Conservation (phyloP, 2,113 vertebrate species). For the Gallinago jamesoni region DNA sequence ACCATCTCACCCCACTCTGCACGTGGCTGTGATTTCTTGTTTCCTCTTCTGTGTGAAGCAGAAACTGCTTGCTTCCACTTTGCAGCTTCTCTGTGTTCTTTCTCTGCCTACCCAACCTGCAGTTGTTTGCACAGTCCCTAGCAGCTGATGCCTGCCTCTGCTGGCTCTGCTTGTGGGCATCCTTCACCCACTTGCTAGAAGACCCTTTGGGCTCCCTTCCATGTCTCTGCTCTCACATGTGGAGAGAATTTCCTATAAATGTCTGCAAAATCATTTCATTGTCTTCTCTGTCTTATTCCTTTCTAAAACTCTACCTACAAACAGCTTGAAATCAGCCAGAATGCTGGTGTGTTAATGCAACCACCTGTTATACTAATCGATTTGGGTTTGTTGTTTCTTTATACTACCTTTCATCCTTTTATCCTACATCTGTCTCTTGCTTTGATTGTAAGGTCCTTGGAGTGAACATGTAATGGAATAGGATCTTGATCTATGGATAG, state of each 20-base stretch:
- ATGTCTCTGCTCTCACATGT: neutral
- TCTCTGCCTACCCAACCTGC: neutral
- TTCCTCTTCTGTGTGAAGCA: neutral
- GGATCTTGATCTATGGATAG: neutral
- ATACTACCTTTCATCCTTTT: neutral
- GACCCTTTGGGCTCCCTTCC: neutral
- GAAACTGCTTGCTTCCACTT: neutral
- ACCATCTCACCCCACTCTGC: neutral
- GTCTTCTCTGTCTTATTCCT: neutral
- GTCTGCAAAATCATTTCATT: neutral
- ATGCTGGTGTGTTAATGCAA: slow-evolving; percentile 27
- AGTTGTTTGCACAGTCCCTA: neutral
- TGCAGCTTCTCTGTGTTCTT: neutral
- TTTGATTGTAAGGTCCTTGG: neutral
- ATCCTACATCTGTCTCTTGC: neutral
- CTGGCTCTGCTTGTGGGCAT: neutral
- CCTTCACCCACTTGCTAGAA: neutral
- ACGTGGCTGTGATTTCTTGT: neutral
- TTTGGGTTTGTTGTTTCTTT: neutral
- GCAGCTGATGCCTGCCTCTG: neutral
- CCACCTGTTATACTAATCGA: slow-evolving; percentile 44
- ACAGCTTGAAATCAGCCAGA: neutral
- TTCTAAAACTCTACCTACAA: neutral
- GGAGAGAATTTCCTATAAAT: neutral
- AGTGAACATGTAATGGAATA: neutral